These are phyloP conservation scores for Bombylius major DNA, from an alignment of 2,888 invertebrate genomes.

Conservation along the genomic window DNA sequence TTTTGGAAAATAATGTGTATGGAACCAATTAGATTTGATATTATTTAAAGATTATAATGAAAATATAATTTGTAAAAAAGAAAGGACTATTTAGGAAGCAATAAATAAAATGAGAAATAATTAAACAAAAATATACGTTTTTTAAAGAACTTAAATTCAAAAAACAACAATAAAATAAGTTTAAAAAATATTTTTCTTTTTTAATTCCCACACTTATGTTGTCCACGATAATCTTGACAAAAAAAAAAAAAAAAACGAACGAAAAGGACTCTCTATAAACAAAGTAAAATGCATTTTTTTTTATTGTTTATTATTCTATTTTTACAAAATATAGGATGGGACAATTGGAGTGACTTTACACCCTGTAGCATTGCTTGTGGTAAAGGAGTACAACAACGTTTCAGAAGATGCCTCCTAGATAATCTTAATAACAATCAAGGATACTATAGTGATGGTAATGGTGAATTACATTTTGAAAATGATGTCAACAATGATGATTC, in stretches of 20 bases:
- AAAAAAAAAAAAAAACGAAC: neutral
- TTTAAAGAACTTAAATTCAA: too few species aligned
- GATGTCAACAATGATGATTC: neutral
- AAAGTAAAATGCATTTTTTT: neutral
- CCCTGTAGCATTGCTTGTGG: constrained; percentile 36
- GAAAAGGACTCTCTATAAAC: neutral
- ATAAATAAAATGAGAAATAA: too few species aligned
- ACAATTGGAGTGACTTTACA: constrained; percentile 37
- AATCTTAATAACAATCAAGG: constrained; percentile 20
- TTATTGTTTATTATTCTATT: neutral
- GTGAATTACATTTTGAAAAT: neutral
- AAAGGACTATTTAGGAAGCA: too few species aligned
- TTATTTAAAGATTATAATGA: too few species aligned
- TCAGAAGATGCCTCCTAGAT: constrained; percentile 34
- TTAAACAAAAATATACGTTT: too few species aligned
- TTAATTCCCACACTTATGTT: too few species aligned
- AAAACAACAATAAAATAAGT: too few species aligned
- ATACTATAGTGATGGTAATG: neutral
- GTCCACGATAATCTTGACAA: too few species aligned
- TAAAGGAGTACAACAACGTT: constrained; percentile 36
- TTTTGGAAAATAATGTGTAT: too few species aligned
- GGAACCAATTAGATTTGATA: too few species aligned
- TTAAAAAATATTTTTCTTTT: too few species aligned
- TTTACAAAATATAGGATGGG: constrained; percentile 30
- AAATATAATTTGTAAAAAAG: too few species aligned